These are phyloP conservation scores for Micromussa lordhowensis DNA, from an alignment of 92 coral and sea anemone species.

Conservation along the genomic window DNA sequence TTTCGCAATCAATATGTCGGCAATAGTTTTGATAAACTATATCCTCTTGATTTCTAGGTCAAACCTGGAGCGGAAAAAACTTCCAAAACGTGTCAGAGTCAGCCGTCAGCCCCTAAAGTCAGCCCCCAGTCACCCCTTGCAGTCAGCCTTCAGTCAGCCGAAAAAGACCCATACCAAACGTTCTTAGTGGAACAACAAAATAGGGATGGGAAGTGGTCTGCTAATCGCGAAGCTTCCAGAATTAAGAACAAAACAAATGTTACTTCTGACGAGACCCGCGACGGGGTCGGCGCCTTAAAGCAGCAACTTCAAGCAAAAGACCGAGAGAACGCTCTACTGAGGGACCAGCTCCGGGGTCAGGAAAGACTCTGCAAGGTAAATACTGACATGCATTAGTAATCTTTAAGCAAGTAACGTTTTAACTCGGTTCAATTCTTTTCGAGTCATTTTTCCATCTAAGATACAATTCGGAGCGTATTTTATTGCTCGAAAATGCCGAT, in stretches of 20 bases:
- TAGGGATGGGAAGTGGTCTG: conserved; percentile 9
- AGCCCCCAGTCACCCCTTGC: too few relatives aligned
- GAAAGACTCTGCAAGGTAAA: conserved; percentile 36
- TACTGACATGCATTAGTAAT: neutral
- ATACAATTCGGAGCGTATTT: too few relatives aligned
- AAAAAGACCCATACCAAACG: conserved; percentile 8
- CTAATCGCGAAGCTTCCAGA: neutral
- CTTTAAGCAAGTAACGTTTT: too few relatives aligned
- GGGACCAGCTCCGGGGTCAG: conserved; percentile 20
- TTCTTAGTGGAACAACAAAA: conserved; percentile 15
- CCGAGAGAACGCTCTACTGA: conserved; percentile 19
- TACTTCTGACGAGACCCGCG: neutral
- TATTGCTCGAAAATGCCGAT: too few relatives aligned
- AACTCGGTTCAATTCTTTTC: too few relatives aligned
- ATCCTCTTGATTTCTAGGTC: neutral
- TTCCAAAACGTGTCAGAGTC: neutral
- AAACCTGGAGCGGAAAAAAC: neutral
- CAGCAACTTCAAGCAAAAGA: conserved; percentile 10
- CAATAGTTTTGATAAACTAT: neutral
- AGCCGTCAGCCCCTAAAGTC: too few relatives aligned
- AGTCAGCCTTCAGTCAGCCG: conserved; percentile 5
- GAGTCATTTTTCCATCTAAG: too few relatives aligned
- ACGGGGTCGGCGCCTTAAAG: neutral
- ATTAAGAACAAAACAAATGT: neutral
- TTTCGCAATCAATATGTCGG: neutral